A percentile compares a stretch with the other conserved stretches of the same genome.
Evolutionary conservation across 2,797 vertebrate species (phyloP).

Genomic region (Hapalemur alaotrensis): DNA sequence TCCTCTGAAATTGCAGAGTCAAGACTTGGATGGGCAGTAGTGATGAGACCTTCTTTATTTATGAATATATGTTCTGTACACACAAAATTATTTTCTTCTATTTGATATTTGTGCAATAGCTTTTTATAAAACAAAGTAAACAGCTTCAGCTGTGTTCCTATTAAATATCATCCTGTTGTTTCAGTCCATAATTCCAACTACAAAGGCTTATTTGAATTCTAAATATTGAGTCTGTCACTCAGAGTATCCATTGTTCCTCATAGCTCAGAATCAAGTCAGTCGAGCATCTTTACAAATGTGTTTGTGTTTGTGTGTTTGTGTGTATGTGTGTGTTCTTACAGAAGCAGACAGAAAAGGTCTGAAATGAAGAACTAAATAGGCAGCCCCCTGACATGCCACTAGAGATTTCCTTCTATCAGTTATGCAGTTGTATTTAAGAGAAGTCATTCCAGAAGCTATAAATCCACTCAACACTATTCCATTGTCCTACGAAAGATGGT

Average conservation of each 20-base stretch:
- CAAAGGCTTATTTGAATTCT: not conserved
- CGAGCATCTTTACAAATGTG: not conserved
- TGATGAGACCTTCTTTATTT: not conserved
- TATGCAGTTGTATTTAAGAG: not conserved
- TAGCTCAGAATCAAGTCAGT: not conserved
- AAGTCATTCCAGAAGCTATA: not conserved
- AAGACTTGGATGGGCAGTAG: too few species aligned
- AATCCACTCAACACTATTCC: too few species aligned
- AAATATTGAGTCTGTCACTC: not conserved
- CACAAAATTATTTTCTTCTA: not conserved
- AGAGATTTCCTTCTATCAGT: not conserved
- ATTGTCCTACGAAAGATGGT: accelerated
- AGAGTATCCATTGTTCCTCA: too few species aligned
- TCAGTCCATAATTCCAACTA: not conserved
- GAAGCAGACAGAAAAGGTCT: not conserved
- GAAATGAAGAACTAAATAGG: not conserved
- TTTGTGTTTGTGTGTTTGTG: too few species aligned
- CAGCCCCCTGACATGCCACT: not conserved
- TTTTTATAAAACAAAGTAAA: not conserved
- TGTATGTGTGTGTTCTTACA: not conserved
- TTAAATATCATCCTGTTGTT: not conserved
- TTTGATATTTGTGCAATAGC: not conserved
- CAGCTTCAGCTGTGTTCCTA: not conserved
- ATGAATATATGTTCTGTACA: not conserved
- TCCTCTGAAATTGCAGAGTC: not conserved